phyloP scores from a whole-genome alignment of 2,797 vertebrate genomes.

The Prionace glauca region DNA sequence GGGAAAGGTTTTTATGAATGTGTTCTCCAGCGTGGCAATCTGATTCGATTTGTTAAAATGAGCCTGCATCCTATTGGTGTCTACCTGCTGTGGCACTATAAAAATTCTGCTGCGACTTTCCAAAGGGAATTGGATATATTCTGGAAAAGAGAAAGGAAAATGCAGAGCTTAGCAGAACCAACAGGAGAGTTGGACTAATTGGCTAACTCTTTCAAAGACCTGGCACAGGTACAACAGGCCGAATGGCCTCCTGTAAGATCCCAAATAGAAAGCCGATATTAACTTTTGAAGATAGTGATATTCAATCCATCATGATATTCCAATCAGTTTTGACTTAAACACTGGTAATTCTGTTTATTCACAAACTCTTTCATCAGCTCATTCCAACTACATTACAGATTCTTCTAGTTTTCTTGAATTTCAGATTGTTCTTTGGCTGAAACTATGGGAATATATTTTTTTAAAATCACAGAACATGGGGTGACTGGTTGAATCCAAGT shows the following conservation, averaged over 20 bases:
- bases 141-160: not conserved
- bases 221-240: no score
- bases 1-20: not conserved
- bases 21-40: not conserved
- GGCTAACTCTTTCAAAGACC: not conserved
- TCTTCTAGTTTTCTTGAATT: not conserved
- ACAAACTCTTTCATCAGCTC: not conserved
- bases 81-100: not conserved
- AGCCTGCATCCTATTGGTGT: not conserved
- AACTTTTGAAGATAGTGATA: not conserved
- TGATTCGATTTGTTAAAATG: not conserved
- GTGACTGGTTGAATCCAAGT: not conserved
- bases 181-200: not conserved
- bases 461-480: not conserved
- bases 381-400: not conserved
- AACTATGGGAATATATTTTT: not conserved
- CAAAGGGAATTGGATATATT: not conserved
- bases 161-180: not conserved
- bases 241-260: not conserved
- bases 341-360: not conserved
- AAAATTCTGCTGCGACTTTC: no score
- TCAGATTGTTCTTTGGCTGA: constrained; percentile 21
- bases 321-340: not conserved
- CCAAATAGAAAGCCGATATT: not conserved
- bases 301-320: not conserved